phyloP scores from a whole-genome alignment of 2,797 vertebrate species.

The Notamacropus eugenii region DNA sequence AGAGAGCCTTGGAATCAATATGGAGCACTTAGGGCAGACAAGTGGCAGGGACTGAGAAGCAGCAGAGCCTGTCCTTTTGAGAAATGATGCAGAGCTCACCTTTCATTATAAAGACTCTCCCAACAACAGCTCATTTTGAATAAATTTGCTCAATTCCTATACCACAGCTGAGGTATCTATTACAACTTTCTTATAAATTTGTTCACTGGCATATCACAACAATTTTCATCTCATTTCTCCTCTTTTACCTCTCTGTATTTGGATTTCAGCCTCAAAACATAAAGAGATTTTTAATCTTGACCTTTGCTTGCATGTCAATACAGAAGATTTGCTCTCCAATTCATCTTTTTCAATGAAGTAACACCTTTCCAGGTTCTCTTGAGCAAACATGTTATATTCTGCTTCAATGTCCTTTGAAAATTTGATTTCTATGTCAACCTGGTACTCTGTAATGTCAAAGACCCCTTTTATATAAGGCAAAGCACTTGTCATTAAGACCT shows the following conservation, averaged over 20 bases:
- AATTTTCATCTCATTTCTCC: not conserved
- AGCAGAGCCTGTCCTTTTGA: not conserved
- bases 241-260: not conserved
- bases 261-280: not conserved
- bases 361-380: not conserved
- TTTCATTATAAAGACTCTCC: not conserved
- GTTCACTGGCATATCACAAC: not conserved
- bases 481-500: not conserved
- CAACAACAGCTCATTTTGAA: not conserved
- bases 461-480: too few species aligned
- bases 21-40: not conserved
- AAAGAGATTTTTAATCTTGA: not conserved
- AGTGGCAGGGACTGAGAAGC: not conserved
- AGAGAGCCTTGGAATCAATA: not conserved
- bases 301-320: not conserved
- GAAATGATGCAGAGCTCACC: not conserved
- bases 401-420: not conserved
- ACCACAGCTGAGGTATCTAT: not conserved
- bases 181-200: not conserved
- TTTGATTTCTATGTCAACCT: not conserved
- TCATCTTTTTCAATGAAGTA: not conserved
- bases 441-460: not conserved
- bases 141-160: not conserved
- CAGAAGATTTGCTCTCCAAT: not conserved
- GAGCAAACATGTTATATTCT: not conserved